These are phyloP conservation scores for Vultur gryphus DNA, from an alignment of 2,797 vertebrate genomes.

Conservation along the genomic window DNA sequence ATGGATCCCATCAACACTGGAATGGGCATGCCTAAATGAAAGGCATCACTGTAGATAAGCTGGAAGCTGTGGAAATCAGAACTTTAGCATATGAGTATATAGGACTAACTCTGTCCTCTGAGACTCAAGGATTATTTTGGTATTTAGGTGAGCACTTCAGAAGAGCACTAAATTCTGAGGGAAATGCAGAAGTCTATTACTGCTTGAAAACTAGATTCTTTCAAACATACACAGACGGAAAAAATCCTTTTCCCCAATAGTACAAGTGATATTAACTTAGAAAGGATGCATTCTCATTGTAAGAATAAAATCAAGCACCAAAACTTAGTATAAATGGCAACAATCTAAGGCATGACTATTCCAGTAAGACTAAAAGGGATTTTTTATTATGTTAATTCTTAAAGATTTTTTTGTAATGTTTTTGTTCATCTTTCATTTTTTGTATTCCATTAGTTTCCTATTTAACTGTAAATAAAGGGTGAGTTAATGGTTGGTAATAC, in stretches of 20 bases:
- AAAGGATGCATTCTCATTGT: not conserved
- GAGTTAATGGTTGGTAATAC: constrained; percentile 10
- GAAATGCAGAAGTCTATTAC: not conserved
- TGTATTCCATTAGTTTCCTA: constrained; percentile 48
- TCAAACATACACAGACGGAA: not conserved
- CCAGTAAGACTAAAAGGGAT: not conserved
- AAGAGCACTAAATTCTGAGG: not conserved
- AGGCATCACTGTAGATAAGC: not conserved
- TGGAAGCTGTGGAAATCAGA: not conserved
- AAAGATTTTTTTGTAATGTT: not conserved
- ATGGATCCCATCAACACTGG: not conserved
- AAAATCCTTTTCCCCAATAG: not conserved
- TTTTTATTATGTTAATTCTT: not conserved
- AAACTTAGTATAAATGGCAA: not conserved
- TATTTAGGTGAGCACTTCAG: constrained; percentile 1
- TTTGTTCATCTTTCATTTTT: constrained; percentile 46
- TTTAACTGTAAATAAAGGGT: constrained; percentile 56
- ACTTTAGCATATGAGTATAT: not conserved
- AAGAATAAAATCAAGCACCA: not conserved
- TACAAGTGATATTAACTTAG: not conserved
- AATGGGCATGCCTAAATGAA: not conserved
- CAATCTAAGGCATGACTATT: not conserved
- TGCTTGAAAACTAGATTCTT: not conserved
- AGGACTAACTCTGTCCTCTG: not conserved
- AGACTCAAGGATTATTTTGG: constrained; percentile 24